Conservation (phyloP, 35 echinoderm and acorn worm genomes). For the Stichopus chloronotus region DNA sequence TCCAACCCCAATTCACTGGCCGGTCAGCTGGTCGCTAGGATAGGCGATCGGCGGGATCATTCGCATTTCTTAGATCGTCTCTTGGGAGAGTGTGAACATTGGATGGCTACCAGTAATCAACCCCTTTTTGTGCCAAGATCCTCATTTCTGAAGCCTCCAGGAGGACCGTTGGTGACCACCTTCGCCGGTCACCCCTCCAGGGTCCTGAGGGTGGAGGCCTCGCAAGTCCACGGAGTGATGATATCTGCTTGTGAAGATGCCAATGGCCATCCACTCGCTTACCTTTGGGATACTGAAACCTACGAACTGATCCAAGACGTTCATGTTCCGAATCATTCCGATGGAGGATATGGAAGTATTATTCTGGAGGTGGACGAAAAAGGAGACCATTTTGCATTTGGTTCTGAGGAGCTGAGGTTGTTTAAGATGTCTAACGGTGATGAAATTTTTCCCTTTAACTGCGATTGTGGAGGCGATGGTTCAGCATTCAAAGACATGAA, state of each 20-base stretch:
- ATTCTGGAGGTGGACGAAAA: conserved; percentile 26
- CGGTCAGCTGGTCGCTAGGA: conserved; percentile 74
- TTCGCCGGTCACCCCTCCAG: conserved; percentile 76
- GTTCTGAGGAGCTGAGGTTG: conserved; percentile 46
- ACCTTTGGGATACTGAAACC: conserved; percentile 73
- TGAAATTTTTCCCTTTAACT: conserved; percentile 53
- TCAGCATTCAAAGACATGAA: conserved; percentile 46
- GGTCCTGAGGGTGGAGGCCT: conserved; percentile 59
- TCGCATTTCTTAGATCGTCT: conserved; percentile 51
- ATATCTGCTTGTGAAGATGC: conserved; percentile 69
- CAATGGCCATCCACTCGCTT: conserved; percentile 66
- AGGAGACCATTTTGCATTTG: conserved; percentile 59
- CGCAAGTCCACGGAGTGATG: conserved; percentile 39
- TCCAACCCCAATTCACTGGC: conserved; percentile 73
- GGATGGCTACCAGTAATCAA: conserved; percentile 45
- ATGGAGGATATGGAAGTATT: neutral
- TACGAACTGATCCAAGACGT: conserved; percentile 69
- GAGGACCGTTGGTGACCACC: conserved; percentile 77
- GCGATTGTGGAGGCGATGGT: neutral
- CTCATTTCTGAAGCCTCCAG: conserved; percentile 79
- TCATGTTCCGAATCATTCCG: conserved; percentile 14
- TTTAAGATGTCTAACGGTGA: conserved; percentile 73
- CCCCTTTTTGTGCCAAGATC: conserved; percentile 73
- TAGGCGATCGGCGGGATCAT: conserved; percentile 48
- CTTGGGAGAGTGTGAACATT: conserved; percentile 59